phyloP scores from a whole-genome alignment of 2,888 invertebrate genomes.

The Cryptus armator region DNA sequence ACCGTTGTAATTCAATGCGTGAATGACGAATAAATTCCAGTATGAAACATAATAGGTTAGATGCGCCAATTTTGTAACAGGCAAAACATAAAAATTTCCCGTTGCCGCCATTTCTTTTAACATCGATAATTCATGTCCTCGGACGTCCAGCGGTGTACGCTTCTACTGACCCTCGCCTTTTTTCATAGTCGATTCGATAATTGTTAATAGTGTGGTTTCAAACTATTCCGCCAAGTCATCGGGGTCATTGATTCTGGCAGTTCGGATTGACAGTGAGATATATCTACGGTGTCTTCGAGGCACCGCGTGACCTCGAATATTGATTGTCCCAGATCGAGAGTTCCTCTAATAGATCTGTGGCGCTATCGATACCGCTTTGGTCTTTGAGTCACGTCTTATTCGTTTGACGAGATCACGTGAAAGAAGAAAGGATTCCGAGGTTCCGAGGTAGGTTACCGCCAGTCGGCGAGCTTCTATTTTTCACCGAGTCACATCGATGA shows the following conservation, averaged over 20 bases:
- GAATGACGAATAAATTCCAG: neutral
- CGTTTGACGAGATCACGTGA: slow-evolving; percentile 49
- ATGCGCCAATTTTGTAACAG: neutral
- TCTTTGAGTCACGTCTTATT: slow-evolving; percentile 54
- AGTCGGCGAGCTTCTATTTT: slow-evolving; percentile 22
- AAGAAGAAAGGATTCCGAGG: slow-evolving; percentile 27
- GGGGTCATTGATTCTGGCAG: slow-evolving; percentile 42
- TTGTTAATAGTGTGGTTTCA: slow-evolving; percentile 26
- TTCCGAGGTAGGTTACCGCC: slow-evolving; percentile 52
- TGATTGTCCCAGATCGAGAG: slow-evolving; percentile 62
- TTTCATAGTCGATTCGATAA: slow-evolving; percentile 40
- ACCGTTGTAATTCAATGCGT: neutral
- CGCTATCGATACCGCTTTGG: slow-evolving; percentile 35
- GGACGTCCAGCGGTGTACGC: neutral
- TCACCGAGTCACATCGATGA: neutral
- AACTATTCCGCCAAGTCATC: slow-evolving; percentile 10
- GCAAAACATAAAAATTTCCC: neutral
- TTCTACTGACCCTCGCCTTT: neutral
- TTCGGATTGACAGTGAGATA: slow-evolving; percentile 34
- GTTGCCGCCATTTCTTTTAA: neutral
- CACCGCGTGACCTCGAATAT: slow-evolving; percentile 54
- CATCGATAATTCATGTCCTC: too few relatives aligned
- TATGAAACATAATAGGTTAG: neutral
- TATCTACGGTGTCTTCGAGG: slow-evolving; percentile 15
- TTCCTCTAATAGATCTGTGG: slow-evolving; percentile 35